Base-by-base conservation (phyloP, 2,113 vertebrate genomes). In the Perca flavescens region DNA sequence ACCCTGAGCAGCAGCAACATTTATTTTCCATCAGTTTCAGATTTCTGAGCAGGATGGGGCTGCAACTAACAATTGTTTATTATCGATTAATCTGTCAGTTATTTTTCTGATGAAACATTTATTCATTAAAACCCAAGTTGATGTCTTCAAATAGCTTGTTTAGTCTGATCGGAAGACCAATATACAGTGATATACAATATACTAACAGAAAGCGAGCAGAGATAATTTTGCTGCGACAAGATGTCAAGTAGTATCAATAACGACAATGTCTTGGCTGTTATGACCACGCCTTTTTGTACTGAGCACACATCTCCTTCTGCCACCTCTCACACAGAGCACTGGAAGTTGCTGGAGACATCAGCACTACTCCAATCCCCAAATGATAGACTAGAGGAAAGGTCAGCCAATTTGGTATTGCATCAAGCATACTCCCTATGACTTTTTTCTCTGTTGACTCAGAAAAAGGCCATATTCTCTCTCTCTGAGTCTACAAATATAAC, bases 361-460 rank as follows among this genome's bases (percentile, higher is more conserved):
- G 67, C 73, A 68, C 56, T 60, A 47, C 71, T 87, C 62, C 72
- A 62, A 54, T 80, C 49, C 77, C 60, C 46, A 80, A 57, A 66
- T 77, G 63, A 71, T 25, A 73, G 52, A 67, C 47, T 60, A 76
- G 66, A 79, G 65, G 57, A 86, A 70, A 86, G 60, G 70, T 66
- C 62, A 80, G 70, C 31, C 62, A 73, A 69, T 88, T 71, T 84
- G 78, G 81, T 83, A 3, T 50, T 79, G 56, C 74, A 82, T 62
- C 77, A 86, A 84, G 63, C 21, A 34, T 66, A 52, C 25, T 54
- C 50, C 21, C 67, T 54, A 57, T 60, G 22, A 53, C 22, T 31
- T 56, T n/a, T 19, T 22, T n/a, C 54, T 34, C 36, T 76, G 52
- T 71, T 80, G 70, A 46, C 60, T 79, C 43, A 65, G 56, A 65